Percentiles rank a stretch among this genome's conserved stretches.
phyloP scores from a whole-genome alignment of 2,113 vertebrate species.

The Castor canadensis region DNA sequence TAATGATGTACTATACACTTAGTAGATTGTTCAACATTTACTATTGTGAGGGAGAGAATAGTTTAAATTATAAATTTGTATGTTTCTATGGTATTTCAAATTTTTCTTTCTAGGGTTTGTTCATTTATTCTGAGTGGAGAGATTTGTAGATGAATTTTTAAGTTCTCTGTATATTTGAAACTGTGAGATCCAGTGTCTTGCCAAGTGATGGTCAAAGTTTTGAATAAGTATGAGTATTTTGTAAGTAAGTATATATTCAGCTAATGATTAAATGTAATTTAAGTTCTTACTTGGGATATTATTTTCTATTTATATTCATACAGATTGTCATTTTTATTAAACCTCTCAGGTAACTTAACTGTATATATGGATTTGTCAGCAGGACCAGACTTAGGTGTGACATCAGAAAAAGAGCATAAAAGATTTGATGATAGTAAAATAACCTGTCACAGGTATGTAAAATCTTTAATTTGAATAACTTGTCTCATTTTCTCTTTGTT shows the following conservation, averaged over 20 bases:
- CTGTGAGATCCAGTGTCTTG: background rate
- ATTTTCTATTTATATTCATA: background rate
- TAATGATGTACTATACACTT: background rate
- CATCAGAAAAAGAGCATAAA: slow-evolving; percentile 51
- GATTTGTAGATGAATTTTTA: background rate
- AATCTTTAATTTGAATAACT: too few species aligned
- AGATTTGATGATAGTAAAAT: slow-evolving; percentile 23
- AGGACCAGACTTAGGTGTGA: slow-evolving; percentile 39
- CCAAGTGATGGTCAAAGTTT: background rate
- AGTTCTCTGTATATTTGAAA: background rate
- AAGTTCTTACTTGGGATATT: background rate
- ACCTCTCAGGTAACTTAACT: background rate
- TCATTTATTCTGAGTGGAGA: background rate
- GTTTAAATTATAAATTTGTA: background rate
- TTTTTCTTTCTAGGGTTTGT: background rate
- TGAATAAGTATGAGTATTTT: background rate
- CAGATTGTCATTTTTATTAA: background rate
- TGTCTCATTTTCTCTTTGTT: too few species aligned
- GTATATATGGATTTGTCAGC: slow-evolving; percentile 49
- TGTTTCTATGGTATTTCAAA: background rate
- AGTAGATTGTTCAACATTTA: background rate
- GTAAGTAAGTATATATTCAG: background rate
- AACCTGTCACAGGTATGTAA: slow-evolving; percentile 59
- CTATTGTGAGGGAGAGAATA: background rate
- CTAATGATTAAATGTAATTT: background rate